Evolutionary conservation across 1,140 invertebrate genomes (phyloP), one percentile per base, ranked within the genome.

Genomic region (Hyphantria cunea): DNA sequence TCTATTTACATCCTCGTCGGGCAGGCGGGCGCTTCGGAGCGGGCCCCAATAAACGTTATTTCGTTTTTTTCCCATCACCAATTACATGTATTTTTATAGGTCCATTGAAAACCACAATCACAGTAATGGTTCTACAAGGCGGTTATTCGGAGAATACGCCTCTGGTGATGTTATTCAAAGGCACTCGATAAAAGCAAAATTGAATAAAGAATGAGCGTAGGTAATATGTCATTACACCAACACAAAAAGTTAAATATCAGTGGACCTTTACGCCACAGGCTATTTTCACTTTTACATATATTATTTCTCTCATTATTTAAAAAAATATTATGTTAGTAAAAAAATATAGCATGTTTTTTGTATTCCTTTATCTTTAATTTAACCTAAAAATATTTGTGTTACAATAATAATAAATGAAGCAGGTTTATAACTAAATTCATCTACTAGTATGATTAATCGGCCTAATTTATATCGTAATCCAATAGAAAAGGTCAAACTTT

Each of bases 11-110:
- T 74, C 70, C 58, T 66, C 56, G 45, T 68, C 39, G 34, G 52
- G 9, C 42, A 50, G 45, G 52, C 13, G 32, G 34, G 55, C 31
- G 54, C 52, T 17, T 37, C 60, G 33, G 66, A 32, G 31, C 53
- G 15, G 49, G 48, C 52, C 66, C 76, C 75, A 74, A 76, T 74
- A 74, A 72, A 62, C 68, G 63, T 48, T 70, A 60, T 25, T 67
- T 74, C 68, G 67, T 82, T 82, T 82, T 75, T 25, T 82, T 78
- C 74, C 68, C 74, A 61, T 68, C 61, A 76, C 74, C 74, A 84
- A 80, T 80, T 84, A 81, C 75, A 72, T 69, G 65, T 71, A 78
- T 76, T 80, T 77, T 75, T 75, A 80, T 78, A 74, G 69, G 66
- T 78, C 73, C 60, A 78, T 81, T 81, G 72, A 81, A 81, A 76